Evolutionary conservation across 2,113 vertebrate genomes (phyloP).

Genomic region (Callocephalon fimbriatum): DNA sequence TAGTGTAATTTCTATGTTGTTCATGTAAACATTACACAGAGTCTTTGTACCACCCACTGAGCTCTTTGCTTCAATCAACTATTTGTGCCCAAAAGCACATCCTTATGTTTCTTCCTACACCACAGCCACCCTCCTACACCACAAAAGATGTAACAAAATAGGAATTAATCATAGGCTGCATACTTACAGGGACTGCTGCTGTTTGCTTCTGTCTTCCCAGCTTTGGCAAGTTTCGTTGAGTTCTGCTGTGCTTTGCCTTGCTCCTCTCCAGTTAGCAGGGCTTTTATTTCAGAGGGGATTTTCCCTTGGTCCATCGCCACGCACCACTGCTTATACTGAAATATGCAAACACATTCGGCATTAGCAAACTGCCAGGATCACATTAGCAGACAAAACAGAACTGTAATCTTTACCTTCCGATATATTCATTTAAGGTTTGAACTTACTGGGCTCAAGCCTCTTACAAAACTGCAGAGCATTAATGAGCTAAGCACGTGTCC

Average conservation of each 20-base stretch:
- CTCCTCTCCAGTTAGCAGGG: conserved; percentile 93
- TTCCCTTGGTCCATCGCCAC: conserved; percentile 98
- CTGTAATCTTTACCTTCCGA: conserved; percentile 14
- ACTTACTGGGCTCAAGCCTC: conserved; percentile 9
- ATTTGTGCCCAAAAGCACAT: conserved; percentile 52
- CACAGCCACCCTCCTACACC: conserved; percentile 16
- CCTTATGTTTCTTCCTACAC: conserved; percentile 36
- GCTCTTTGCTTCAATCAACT: conserved; percentile 6
- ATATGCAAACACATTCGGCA: conserved; percentile 31
- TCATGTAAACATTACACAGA: conserved; percentile 51
- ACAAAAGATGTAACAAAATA: conserved; percentile 10
- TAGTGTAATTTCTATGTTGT: background rate
- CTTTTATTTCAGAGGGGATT: conserved; percentile 98
- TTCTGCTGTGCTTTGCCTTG: conserved; percentile 82
- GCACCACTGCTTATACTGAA: conserved; percentile 99
- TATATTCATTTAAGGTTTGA: background rate
- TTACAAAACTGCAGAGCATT: background rate
- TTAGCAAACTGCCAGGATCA: conserved; percentile 28
- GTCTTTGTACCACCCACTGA: conserved; percentile 50
- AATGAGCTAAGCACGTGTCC: conserved; percentile 18
- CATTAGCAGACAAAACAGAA: conserved; percentile 11
- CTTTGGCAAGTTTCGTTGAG: conserved; percentile 80
- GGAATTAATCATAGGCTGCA: background rate
- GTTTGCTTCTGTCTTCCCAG: conserved; percentile 77
- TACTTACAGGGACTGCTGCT: conserved; percentile 79